Conservation (phyloP, 2,888 invertebrate genomes). For the Campoplex nolae region DNA sequence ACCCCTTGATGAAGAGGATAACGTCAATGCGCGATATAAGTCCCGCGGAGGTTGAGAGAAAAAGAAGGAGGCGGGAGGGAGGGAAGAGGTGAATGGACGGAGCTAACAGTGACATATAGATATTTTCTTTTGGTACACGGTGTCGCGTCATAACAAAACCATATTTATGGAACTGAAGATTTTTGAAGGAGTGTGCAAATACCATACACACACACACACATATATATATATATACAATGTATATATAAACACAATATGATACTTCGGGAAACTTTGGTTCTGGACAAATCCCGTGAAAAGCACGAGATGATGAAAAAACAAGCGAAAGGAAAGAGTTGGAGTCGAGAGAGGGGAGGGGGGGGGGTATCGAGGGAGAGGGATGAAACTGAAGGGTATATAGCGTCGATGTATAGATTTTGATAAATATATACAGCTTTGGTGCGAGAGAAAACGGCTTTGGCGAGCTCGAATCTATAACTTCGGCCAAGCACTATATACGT, state of each 20-base stretch:
- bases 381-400: conserved; percentile 71
- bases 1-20: not conserved
- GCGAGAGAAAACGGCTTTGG: conserved; percentile 55
- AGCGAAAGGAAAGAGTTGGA: not conserved
- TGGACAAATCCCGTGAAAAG: conserved; percentile 37
- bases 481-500: conserved; percentile 25
- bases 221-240: conserved; percentile 1
- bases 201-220: not conserved
- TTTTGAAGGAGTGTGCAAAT: conserved; percentile 14
- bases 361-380: not conserved
- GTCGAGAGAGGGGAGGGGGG: not conserved
- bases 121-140: conserved; percentile 50
- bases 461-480: conserved; percentile 51
- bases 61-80: not conserved
- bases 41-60: not conserved
- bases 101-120: conserved; percentile 59
- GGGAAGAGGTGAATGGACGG: too few species aligned
- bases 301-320: conserved; percentile 45
- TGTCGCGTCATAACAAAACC: conserved; percentile 28
- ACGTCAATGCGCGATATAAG: not conserved
- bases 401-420: conserved; percentile 63
- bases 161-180: conserved; percentile 43
- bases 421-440: conserved; percentile 36
- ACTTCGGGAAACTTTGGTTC: conserved; percentile 53
- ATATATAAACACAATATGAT: conserved; percentile 4